These are phyloP conservation scores for Sus cebifrons DNA, from an alignment of 2,797 vertebrate species.

Conservation along the genomic window DNA sequence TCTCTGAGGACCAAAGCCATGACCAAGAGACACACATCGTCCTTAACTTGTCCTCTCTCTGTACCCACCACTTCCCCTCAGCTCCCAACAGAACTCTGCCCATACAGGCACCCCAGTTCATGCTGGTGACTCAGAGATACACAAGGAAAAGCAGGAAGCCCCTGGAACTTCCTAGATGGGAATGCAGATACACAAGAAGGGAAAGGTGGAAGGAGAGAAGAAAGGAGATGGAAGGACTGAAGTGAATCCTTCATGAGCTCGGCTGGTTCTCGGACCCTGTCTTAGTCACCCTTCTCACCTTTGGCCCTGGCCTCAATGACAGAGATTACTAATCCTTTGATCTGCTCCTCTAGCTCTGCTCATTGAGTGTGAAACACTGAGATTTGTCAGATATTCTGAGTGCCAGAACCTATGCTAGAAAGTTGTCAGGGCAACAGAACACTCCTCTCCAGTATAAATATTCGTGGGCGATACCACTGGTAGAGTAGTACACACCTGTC, in stretches of 20 bases:
- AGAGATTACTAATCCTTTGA: slow-evolving; percentile 81
- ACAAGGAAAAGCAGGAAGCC: neutral
- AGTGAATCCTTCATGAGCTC: slow-evolving; percentile 68
- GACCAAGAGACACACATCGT: neutral
- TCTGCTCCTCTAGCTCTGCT: slow-evolving; percentile 82
- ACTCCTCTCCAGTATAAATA: slow-evolving; percentile 84
- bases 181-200: neutral
- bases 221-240: neutral
- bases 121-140: neutral
- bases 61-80: neutral
- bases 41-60: neutral
- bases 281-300: slow-evolving; percentile 67
- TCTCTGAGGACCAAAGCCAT: neutral
- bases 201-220: neutral
- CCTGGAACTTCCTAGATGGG: neutral
- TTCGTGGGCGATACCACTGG: slow-evolving; percentile 34
- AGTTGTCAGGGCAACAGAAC: slow-evolving; percentile 86
- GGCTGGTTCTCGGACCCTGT: slow-evolving; percentile 50
- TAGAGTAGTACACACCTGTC: slow-evolving; percentile 58
- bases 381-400: slow-evolving; percentile 82
- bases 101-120: neutral
- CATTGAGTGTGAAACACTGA: slow-evolving; percentile 77
- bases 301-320: slow-evolving; percentile 70
- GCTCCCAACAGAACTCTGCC: neutral
- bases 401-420: slow-evolving; percentile 80